A percentile compares a stretch with the other conserved stretches of the same genome.
phyloP scores from a whole-genome alignment of 1,140 invertebrate species.

The Drosophila gunungcola region DNA sequence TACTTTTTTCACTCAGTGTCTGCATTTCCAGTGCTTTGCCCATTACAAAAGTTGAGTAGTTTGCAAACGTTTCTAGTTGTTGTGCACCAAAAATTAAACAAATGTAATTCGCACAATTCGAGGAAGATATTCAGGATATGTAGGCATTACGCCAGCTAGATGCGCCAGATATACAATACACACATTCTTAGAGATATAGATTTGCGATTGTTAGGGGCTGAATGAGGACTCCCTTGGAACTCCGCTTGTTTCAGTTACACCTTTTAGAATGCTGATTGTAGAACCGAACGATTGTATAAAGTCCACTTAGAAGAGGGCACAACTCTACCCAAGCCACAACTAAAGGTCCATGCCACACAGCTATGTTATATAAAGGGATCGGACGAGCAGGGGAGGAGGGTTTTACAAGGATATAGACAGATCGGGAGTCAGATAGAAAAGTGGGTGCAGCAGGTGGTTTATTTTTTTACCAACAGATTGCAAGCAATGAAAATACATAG shows the following conservation, averaged over 20 bases:
- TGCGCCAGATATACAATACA: conserved; percentile 24
- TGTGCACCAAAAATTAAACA: conserved; percentile 59
- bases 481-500: conserved; percentile 48
- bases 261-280: conserved; percentile 31
- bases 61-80: conserved; percentile 61
- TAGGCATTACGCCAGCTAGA: conserved; percentile 12
- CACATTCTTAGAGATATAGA: conserved; percentile 13
- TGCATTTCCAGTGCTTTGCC: conserved; percentile 53
- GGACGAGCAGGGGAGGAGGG: conserved; percentile 16
- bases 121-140: conserved; percentile 33
- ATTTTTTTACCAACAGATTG: conserved; percentile 75
- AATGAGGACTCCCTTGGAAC: conserved; percentile 3
- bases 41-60: conserved; percentile 57
- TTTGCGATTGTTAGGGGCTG: conserved; percentile 26
- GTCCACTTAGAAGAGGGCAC: conserved; percentile 40
- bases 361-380: conserved; percentile 25
- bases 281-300: conserved; percentile 43
- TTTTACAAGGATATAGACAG: conserved; percentile 17
- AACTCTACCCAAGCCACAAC: conserved; percentile 23
- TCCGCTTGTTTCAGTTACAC: conserved; percentile 23
- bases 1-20: conserved; percentile 54
- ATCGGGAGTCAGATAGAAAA: conserved; percentile 7
- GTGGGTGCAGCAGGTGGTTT: conserved; percentile 49
- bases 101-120: conserved; percentile 53
- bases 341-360: conserved; percentile 29